Conservation (phyloP, 2,113 vertebrate genomes). For the Symphodus melops region DNA sequence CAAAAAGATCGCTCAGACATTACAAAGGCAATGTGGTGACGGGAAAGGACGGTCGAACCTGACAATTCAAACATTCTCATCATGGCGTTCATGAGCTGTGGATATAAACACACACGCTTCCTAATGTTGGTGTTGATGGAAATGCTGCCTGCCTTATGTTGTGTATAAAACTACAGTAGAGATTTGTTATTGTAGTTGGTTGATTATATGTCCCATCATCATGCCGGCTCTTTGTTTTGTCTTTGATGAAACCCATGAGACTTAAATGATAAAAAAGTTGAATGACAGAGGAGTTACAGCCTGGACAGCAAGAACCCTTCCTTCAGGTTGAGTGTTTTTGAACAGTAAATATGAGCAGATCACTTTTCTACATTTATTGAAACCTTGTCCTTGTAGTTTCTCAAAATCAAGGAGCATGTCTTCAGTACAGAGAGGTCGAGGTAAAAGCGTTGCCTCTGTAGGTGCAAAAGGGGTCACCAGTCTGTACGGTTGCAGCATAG, state of each 20-base stretch:
- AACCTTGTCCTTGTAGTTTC: not conserved
- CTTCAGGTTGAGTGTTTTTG: constrained; percentile 18
- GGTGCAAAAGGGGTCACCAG: constrained; percentile 34
- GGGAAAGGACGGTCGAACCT: constrained; percentile 41
- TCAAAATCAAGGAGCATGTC: constrained; percentile 29
- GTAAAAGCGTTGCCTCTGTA: constrained; percentile 9
- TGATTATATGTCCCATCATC: constrained; percentile 3
- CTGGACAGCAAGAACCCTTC: not conserved
- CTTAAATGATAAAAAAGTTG: constrained; percentile 14
- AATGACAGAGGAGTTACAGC: not conserved
- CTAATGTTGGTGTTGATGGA: constrained; percentile 37
- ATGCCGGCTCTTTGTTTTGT: not conserved
- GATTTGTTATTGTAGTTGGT: not conserved
- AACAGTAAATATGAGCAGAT: constrained; percentile 30
- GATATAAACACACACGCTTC: constrained; percentile 32
- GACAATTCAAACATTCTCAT: constrained; percentile 41
- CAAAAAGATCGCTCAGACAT: constrained; percentile 29
- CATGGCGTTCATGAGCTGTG: constrained; percentile 54
- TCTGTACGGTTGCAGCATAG: constrained; percentile 22
- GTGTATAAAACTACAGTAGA: not conserved
- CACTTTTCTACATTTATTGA: constrained; percentile 12
- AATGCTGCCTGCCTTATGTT: not conserved
- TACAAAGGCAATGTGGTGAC: constrained; percentile 28
- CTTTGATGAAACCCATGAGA: not conserved
- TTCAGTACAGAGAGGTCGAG: not conserved